Evolutionary conservation across 2,797 vertebrate genomes (phyloP).

Genomic region (Periparus ater): DNA sequence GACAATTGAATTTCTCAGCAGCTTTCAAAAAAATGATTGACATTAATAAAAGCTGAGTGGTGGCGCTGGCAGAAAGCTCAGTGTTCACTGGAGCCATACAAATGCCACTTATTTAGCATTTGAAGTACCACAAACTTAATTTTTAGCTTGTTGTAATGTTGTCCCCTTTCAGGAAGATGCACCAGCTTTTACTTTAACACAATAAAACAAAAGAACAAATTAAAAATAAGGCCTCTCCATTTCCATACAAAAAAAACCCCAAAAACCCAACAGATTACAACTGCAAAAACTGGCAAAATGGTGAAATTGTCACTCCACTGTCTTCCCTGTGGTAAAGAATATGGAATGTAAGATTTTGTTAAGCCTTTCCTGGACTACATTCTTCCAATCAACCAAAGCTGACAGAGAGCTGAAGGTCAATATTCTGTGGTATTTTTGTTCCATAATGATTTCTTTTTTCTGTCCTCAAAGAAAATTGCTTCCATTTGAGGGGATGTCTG

Average conservation of each 20-base stretch:
- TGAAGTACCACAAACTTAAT: neutral
- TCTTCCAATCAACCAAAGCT: neutral
- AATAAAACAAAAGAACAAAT: neutral
- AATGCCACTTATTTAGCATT: neutral
- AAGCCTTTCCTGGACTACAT: neutral
- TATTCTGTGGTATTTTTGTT: neutral
- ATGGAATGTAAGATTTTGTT: neutral
- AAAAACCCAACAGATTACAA: neutral
- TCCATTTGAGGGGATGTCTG: neutral
- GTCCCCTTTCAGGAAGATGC: neutral
- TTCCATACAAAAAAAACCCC: neutral
- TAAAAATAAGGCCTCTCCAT: too few species aligned
- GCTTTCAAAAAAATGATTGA: neutral
- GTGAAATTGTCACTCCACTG: neutral
- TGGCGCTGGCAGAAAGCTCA: neutral
- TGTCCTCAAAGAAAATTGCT: conserved; percentile 3
- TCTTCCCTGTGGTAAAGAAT: neutral
- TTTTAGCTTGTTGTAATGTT: neutral
- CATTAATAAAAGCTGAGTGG: neutral
- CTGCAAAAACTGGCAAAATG: neutral
- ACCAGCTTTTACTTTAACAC: neutral
- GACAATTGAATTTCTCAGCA: neutral
- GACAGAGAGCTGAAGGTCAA: neutral
- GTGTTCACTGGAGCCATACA: neutral
- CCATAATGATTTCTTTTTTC: neutral